phyloP scores from a whole-genome alignment of 2,797 vertebrate species.

The Melanotaenia pygmaea region DNA sequence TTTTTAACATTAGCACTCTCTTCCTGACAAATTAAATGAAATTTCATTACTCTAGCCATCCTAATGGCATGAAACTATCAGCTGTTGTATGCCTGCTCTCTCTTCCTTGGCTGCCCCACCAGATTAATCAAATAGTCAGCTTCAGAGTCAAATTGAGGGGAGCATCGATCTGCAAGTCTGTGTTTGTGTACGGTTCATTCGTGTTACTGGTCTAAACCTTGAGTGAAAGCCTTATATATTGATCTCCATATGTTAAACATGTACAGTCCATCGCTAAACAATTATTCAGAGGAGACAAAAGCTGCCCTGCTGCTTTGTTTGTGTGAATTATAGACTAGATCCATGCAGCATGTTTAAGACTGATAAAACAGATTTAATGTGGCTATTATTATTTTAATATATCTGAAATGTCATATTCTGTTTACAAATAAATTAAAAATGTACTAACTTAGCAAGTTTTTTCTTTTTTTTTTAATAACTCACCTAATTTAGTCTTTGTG shows the following conservation, averaged over 20 bases:
- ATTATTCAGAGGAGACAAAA: conserved; percentile 73
- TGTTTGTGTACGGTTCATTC: conserved; percentile 74
- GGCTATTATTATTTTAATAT: conserved; percentile 13
- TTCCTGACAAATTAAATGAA: conserved; percentile 99
- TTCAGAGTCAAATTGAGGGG: conserved; percentile 82
- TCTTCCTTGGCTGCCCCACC: conserved; percentile 78
- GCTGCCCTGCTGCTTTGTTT: conserved; percentile 31
- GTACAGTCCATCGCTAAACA: conserved; percentile 76
- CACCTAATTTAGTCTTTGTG: conserved; percentile 39
- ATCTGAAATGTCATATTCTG: not conserved
- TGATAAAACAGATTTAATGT: conserved; percentile 11
- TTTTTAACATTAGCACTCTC: conserved; percentile 99
- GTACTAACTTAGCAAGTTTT: not conserved
- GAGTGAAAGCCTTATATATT: conserved; percentile 80
- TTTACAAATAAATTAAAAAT: conserved; percentile 12
- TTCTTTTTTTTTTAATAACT: not conserved
- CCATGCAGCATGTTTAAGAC: conserved; percentile 9
- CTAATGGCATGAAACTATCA: conserved; percentile 96
- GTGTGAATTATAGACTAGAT: conserved; percentile 25
- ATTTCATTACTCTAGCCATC: conserved; percentile 98
- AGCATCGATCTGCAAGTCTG: conserved; percentile 82
- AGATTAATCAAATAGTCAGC: conserved; percentile 89
- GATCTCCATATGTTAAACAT: conserved; percentile 83
- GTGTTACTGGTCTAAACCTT: conserved; percentile 74
- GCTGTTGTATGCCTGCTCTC: conserved; percentile 87